Conservation (phyloP, 2,113 vertebrate genomes). For the Abramis brama region DNA sequence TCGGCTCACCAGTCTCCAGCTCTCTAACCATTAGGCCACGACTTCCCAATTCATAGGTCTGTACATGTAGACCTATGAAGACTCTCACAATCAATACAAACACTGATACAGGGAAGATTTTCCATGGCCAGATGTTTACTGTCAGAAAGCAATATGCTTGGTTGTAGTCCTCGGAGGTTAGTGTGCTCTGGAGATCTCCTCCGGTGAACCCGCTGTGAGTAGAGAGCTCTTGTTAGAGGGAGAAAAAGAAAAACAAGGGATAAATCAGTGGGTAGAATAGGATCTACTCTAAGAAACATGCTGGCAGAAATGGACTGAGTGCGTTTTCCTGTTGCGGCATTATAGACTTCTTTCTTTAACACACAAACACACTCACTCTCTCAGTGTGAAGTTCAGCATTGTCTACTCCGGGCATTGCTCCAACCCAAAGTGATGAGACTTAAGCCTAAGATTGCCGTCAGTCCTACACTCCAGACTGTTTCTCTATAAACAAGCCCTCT, state of each 20-base stretch:
- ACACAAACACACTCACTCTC: constrained; percentile 20
- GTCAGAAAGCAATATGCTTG: not conserved
- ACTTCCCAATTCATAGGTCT: too few relatives aligned
- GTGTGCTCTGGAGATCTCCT: not conserved
- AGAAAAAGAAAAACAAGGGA: constrained; percentile 12
- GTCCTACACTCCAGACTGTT: constrained; percentile 27
- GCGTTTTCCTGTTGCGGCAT: constrained; percentile 17
- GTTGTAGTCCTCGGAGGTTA: constrained; percentile 10
- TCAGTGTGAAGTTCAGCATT: constrained; percentile 40
- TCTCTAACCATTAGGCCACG: too few relatives aligned
- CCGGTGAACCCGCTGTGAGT: not conserved
- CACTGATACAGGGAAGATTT: not conserved
- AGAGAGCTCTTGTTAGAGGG: not conserved
- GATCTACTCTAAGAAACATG: constrained; percentile 6
- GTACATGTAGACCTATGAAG: not conserved
- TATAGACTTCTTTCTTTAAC: constrained; percentile 2
- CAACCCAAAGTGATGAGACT: constrained; percentile 46
- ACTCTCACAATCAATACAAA: not conserved
- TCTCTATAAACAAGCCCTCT: constrained; percentile 30
- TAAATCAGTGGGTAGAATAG: not conserved
- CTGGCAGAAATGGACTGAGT: constrained; percentile 26
- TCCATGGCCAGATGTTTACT: constrained; percentile 17
- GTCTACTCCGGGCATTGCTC: constrained; percentile 47
- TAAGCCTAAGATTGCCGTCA: constrained; percentile 46
- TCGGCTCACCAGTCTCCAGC: too few relatives aligned